Base-by-base conservation (phyloP, 1,140 invertebrate genomes). In the Aphidius gifuensis region DNA sequence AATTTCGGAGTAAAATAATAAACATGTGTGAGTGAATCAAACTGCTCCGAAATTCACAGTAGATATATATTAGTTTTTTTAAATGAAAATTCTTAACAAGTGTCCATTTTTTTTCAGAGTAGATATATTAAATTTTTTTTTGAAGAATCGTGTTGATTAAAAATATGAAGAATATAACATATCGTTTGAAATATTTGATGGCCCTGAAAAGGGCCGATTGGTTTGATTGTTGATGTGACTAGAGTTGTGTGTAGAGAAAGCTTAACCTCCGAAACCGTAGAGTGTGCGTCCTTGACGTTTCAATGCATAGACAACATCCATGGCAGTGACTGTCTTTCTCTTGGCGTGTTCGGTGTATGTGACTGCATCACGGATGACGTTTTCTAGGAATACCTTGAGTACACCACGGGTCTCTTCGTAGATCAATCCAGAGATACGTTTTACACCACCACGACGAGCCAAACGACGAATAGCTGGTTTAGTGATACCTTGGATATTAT, bases 81-180 rank as follows among this genome's bases (percentile, higher is more conserved):
- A 16, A 16, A 16, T 16, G 16, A 1, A 16, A 16, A 16, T n/a
- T 16, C 16, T n/a, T n/a, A n/a, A n/a, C n/a, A n/a, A 16, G 16
- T 16, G 16, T 16, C 16, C 16, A 16, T 16, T 16, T 16, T 16
- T 16, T 16, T 16, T 16, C 16, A 16, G 16, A 16, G 16, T 16
- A 16, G 16, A 16, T 16, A 16, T 16, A 16, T 16, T 16, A 1
- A 16, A 16, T 16, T 16, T 16, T 0, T 16, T n/a, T 16, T 16
- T 1, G 0, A 16, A 16, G 16, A 16, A 16, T 16, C 16, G 16
- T 16, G 16, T 0, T 1, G 16, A 45, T 77, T 72, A 74, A 78
- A 78, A 58, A 66, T 59, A 63, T 46, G 54, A 45, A 11, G 60
- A 47, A 38, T 44, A 6, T 32, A 39, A 11, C 49, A 39, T 51